Conservation (phyloP, 2,797 vertebrate genomes). For the Gymnothorax reevesii region DNA sequence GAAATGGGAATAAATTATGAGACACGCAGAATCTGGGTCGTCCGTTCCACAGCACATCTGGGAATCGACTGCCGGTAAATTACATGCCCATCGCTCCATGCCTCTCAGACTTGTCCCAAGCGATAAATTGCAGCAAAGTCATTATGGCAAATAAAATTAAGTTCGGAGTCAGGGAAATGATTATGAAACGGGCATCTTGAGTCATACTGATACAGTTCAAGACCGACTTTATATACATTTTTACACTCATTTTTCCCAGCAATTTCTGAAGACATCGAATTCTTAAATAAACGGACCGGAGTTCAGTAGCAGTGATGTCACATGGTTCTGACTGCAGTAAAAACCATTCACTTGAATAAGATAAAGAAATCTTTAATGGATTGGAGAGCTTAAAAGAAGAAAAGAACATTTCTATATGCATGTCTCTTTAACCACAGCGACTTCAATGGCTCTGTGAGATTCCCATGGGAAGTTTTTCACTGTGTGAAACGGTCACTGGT, state of each 20-base stretch:
- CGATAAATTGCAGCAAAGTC: conserved; percentile 5
- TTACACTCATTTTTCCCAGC: conserved; percentile 14
- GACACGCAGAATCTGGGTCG: conserved; percentile 6
- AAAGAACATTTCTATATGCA: conserved; percentile 16
- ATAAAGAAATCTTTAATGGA: background rate
- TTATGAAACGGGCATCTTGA: conserved; percentile 10
- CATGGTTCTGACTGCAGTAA: conserved; percentile 20
- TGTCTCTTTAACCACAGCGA: conserved; percentile 5
- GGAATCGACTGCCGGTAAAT: background rate
- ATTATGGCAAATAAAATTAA: conserved; percentile 23
- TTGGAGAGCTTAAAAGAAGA: background rate
- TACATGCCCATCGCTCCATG: background rate
- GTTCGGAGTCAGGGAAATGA: conserved; percentile 21
- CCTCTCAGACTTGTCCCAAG: background rate
- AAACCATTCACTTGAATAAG: conserved; percentile 24
- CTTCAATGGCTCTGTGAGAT: conserved; percentile 30
- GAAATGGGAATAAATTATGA: conserved; percentile 18
- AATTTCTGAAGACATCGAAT: background rate
- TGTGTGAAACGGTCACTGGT: conserved; percentile 43
- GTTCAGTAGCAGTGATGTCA: conserved; percentile 29
- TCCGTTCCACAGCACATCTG: conserved; percentile 15
- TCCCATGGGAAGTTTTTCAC: conserved; percentile 34
- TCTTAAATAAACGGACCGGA: background rate
- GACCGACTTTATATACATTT: conserved; percentile 33
- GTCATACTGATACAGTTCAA: conserved; percentile 12